phyloP scores from a whole-genome alignment of 2,888 invertebrate genomes.

The Alviniconcha strummeri region DNA sequence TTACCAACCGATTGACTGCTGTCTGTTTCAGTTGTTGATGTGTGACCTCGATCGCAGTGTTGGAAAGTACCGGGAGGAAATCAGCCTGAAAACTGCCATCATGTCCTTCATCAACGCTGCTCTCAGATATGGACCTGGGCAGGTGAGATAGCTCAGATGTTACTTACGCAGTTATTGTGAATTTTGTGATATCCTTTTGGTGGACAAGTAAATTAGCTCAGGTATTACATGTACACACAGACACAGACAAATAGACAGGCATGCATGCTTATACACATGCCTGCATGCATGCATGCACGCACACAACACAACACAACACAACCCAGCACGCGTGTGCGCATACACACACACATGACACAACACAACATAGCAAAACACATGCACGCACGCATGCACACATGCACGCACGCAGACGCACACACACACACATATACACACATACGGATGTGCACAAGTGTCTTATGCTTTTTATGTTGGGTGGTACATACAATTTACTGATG shows the following conservation, averaged over 20 bases:
- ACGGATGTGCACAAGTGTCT: neutral
- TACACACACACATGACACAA: neutral
- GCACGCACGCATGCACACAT: neutral
- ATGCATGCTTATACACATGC: neutral
- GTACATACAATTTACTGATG: no score
- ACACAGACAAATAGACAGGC: no score
- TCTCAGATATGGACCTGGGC: constrained; percentile 95
- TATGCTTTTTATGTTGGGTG: no score
- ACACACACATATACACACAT: neutral
- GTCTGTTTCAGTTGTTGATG: constrained; percentile 82
- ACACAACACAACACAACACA: no score
- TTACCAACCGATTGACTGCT: neutral
- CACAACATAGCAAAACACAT: neutral
- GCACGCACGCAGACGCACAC: neutral
- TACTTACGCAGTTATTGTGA: no score
- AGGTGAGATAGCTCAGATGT: constrained; percentile 79
- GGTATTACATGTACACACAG: no score
- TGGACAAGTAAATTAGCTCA: no score
- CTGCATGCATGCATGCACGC: neutral
- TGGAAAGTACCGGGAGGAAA: constrained; percentile 92
- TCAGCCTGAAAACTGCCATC: constrained; percentile 95
- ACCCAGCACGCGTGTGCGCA: no score
- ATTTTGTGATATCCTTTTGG: no score
- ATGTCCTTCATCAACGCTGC: constrained; percentile 99
- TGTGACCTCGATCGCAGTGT: constrained; percentile 93